A percentile compares a stretch with the other conserved stretches of the same genome.
phyloP scores from a whole-genome alignment of 2,113 vertebrate genomes.

The Dasyprocta punctata region DNA sequence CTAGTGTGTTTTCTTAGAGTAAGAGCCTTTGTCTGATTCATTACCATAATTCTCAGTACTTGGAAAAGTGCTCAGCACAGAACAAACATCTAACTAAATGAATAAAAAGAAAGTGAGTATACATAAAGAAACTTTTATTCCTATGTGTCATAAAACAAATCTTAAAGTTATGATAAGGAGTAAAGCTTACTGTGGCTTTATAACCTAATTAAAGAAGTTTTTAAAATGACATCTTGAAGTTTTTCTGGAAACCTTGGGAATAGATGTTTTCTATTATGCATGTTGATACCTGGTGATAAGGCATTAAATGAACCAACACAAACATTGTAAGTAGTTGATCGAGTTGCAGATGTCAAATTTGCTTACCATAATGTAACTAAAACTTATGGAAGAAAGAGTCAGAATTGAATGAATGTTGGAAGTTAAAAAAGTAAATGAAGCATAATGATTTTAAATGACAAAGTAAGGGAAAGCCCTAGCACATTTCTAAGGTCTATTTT shows the following conservation, averaged over 20 bases:
- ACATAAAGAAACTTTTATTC: not conserved
- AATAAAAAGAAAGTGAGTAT: not conserved
- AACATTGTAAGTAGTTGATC: not conserved
- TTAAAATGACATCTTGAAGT: not conserved
- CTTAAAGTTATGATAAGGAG: not conserved
- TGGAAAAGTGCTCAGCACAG: not conserved
- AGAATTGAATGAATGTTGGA: slow-evolving; percentile 30
- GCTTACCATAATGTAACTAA: not conserved
- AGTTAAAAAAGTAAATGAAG: not conserved
- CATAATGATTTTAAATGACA: not conserved
- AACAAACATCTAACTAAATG: not conserved
- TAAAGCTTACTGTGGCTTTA: not conserved
- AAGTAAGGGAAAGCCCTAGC: not conserved
- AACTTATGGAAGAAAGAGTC: not conserved
- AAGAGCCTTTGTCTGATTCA: not conserved
- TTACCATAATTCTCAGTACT: not conserved
- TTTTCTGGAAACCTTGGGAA: not conserved
- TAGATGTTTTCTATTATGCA: not conserved
- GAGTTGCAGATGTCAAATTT: not conserved
- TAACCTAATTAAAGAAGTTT: not conserved
- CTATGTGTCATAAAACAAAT: not conserved
- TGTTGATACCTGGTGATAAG: not conserved
- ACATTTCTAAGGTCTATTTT: not conserved
- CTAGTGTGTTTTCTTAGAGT: not conserved
- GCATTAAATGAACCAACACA: not conserved